These are phyloP conservation scores for Pseudomyrmex gracilis DNA, from an alignment of 1,140 invertebrate genomes.

Conservation along the genomic window DNA sequence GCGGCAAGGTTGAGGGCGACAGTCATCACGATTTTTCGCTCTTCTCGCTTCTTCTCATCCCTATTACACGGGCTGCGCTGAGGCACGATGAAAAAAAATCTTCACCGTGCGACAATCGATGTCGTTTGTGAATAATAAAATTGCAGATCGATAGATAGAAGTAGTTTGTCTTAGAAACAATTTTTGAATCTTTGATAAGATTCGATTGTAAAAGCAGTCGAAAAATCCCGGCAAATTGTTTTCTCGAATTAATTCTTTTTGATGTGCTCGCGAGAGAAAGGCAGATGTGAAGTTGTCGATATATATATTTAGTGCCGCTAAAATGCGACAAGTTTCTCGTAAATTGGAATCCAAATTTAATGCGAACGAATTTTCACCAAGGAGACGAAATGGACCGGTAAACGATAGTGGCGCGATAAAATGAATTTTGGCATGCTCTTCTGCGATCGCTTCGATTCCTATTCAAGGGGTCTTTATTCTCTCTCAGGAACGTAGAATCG, in stretches of 20 bases:
- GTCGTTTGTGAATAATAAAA: constrained; percentile 63
- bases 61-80: constrained; percentile 40
- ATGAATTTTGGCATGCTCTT: constrained; percentile 45
- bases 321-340: background rate
- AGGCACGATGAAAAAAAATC: constrained; percentile 63
- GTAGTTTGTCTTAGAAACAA: background rate
- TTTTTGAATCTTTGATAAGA: background rate
- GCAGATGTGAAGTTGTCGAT: background rate
- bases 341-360: constrained; percentile 45
- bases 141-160: constrained; percentile 34
- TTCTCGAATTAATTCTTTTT: background rate
- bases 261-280: background rate
- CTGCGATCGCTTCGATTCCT: constrained; percentile 60
- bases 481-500: constrained; percentile 44
- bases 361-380: constrained; percentile 1
- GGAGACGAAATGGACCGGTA: background rate
- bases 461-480: constrained; percentile 53
- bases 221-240: too few relatives aligned
- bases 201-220: too few relatives aligned
- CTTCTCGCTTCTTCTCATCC: constrained; percentile 4
- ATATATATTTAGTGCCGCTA: background rate
- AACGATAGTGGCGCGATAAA: constrained; percentile 49
- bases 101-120: constrained; percentile 32
- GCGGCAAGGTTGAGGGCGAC: constrained; percentile 49
- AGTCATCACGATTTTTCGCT: constrained; percentile 29